Evolutionary conservation across 2,888 invertebrate species (phyloP).

Genomic region (Drosophila mayaguana): DNA sequence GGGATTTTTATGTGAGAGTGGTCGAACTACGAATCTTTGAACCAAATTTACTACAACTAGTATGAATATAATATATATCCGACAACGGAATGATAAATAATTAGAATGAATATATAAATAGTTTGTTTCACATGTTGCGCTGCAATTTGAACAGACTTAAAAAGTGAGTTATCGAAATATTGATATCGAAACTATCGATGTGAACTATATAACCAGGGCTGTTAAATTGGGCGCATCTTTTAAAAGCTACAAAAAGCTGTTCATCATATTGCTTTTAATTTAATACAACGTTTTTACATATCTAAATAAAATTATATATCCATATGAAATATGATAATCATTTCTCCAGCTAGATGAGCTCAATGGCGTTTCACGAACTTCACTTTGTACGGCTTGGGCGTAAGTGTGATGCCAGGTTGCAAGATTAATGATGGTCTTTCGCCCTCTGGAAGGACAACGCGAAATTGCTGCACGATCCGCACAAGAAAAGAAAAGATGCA

Average conservation of each 20-base stretch:
- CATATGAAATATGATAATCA: neutral
- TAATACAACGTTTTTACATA: conserved; percentile 7
- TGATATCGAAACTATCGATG: neutral
- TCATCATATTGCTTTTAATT: neutral
- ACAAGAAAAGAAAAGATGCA: conserved; percentile 88
- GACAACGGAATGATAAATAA: neutral
- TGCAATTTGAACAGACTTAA: neutral
- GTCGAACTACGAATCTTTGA: too few species aligned
- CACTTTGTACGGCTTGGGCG: conserved; percentile 87
- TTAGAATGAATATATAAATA: neutral
- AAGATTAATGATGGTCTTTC: conserved; percentile 85
- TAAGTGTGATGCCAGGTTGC: conserved; percentile 86
- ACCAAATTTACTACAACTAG: too few species aligned
- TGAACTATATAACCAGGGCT: neutral
- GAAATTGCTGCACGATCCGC: conserved; percentile 87
- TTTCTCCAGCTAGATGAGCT: neutral
- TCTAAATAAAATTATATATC: neutral
- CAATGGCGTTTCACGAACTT: conserved; percentile 75
- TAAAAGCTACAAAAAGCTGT: neutral
- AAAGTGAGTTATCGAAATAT: neutral
- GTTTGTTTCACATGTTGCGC: neutral
- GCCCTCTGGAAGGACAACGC: conserved; percentile 83
- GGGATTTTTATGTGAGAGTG: too few species aligned
- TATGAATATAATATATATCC: conserved; percentile 11
- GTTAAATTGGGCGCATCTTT: neutral